These are phyloP conservation scores for Epizoanthus illoricatus DNA, from an alignment of 92 coral and sea anemone genomes.

Conservation along the genomic window DNA sequence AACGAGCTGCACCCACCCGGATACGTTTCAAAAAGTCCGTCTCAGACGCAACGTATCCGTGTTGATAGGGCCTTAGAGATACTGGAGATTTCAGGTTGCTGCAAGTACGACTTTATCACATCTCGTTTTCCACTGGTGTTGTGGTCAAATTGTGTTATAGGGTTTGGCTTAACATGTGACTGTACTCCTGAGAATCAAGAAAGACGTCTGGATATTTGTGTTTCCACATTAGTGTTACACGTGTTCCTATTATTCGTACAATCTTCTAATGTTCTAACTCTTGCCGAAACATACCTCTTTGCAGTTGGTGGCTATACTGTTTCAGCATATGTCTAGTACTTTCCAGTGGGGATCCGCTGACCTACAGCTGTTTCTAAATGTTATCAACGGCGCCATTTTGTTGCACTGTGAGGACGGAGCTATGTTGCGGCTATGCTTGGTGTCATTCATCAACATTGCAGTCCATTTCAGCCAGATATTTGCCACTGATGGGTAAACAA, in stretches of 20 bases:
- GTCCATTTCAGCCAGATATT: constrained; percentile 91
- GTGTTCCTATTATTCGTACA: neutral
- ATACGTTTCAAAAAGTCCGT: too few relatives aligned
- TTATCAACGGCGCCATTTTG: constrained; percentile 89
- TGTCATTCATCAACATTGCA: constrained; percentile 83
- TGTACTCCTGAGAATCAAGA: neutral
- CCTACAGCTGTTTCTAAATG: constrained; percentile 90
- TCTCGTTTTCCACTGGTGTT: too few relatives aligned
- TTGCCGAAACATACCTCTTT: constrained; percentile 3
- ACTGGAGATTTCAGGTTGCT: too few relatives aligned
- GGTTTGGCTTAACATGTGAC: too few relatives aligned
- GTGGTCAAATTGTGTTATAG: too few relatives aligned
- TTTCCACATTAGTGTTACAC: neutral
- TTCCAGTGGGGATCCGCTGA: constrained; percentile 99
- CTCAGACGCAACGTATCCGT: too few relatives aligned
- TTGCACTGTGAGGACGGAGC: constrained; percentile 97
- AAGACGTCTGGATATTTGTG: neutral
- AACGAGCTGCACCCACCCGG: too few relatives aligned
- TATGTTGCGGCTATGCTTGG: constrained; percentile 88
- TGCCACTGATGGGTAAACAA: constrained; percentile 87
- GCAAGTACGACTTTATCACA: too few relatives aligned
- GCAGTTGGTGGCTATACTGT: constrained; percentile 82
- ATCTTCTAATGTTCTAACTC: neutral
- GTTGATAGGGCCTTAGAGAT: too few relatives aligned
- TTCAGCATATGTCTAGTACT: constrained; percentile 86